Conservation (phyloP, 2,888 invertebrate genomes). For the Callimorpha dominula region DNA sequence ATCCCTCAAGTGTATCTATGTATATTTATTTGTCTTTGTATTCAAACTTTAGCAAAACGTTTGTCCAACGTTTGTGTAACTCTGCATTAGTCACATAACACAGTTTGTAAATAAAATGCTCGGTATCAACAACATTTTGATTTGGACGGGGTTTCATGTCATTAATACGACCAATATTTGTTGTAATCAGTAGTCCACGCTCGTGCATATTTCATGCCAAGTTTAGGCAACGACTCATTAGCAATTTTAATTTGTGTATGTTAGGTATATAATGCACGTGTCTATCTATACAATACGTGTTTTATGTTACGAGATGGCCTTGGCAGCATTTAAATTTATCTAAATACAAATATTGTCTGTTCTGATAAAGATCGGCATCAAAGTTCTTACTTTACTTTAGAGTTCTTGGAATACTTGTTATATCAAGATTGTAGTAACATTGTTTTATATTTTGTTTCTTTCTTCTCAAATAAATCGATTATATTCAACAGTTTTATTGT, state of each 20-base stretch:
- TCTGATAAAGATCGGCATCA: conserved; percentile 39
- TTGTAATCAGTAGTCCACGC: conserved; percentile 70
- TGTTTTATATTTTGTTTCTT: conserved; percentile 6
- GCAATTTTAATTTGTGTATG: conserved; percentile 80
- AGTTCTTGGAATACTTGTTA: conserved; percentile 10
- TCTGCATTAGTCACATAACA: conserved; percentile 16
- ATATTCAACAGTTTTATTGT: conserved; percentile 26
- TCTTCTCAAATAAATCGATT: conserved; percentile 12
- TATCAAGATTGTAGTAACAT: not conserved
- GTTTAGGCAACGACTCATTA: conserved; percentile 78
- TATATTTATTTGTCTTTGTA: conserved; percentile 30
- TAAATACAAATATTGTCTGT: conserved; percentile 44
- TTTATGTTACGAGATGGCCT: conserved; percentile 39
- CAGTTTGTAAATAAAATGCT: conserved; percentile 34
- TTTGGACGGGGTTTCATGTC: conserved; percentile 42
- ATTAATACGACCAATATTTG: conserved; percentile 46
- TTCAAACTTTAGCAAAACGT: conserved; percentile 30
- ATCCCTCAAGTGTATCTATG: not conserved
- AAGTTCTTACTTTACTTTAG: conserved; percentile 26
- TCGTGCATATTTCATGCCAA: conserved; percentile 69
- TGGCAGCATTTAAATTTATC: conserved; percentile 46
- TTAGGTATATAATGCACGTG: conserved; percentile 57
- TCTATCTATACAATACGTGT: conserved; percentile 48
- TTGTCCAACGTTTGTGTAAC: conserved; percentile 35
- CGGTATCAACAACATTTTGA: conserved; percentile 39